Percentiles rank a stretch among this genome's conserved stretches.
These are phyloP conservation scores for Sturnus vulgaris DNA, from an alignment of 2,113 vertebrate genomes.

Conservation along the genomic window DNA sequence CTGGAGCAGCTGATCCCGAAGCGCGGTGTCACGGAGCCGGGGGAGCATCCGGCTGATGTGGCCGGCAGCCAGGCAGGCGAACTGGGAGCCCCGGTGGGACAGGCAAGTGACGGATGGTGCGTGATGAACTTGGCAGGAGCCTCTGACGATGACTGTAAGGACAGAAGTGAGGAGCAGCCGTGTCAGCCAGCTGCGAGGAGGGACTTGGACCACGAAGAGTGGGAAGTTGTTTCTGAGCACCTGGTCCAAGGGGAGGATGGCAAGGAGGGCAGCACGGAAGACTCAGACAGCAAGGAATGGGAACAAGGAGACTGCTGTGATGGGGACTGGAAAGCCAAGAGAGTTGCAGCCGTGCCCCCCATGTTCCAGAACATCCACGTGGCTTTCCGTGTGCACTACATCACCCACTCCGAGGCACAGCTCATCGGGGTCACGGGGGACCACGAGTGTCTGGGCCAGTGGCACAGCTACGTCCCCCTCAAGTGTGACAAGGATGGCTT, in stretches of 20 bases:
- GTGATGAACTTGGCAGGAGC: neutral
- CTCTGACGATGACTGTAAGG: neutral
- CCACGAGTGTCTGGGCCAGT: conserved; percentile 83
- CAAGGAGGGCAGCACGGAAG: neutral
- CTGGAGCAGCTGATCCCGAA: neutral
- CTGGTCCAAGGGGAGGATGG: conserved; percentile 19
- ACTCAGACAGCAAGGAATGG: neutral
- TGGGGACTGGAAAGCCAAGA: conserved; percentile 50
- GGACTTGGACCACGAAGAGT: conserved; percentile 45
- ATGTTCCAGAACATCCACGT: conserved; percentile 77
- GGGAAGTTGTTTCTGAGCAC: conserved; percentile 66
- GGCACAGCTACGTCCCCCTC: conserved; percentile 82
- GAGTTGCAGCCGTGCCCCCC: conserved; percentile 68
- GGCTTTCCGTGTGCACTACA: conserved; percentile 86
- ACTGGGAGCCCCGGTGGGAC: neutral
- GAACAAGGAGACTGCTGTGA: conserved; percentile 36
- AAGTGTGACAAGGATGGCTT: conserved; percentile 75
- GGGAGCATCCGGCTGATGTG: neutral
- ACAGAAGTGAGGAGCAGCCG: neutral
- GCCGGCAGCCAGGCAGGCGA: neutral
- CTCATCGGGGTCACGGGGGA: conserved; percentile 83
- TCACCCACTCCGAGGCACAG: conserved; percentile 73
- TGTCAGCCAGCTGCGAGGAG: neutral
- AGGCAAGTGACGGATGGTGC: neutral
- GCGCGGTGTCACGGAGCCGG: neutral